Base-by-base conservation (phyloP, 1,140 invertebrate species). In the Papilio xuthus region DNA sequence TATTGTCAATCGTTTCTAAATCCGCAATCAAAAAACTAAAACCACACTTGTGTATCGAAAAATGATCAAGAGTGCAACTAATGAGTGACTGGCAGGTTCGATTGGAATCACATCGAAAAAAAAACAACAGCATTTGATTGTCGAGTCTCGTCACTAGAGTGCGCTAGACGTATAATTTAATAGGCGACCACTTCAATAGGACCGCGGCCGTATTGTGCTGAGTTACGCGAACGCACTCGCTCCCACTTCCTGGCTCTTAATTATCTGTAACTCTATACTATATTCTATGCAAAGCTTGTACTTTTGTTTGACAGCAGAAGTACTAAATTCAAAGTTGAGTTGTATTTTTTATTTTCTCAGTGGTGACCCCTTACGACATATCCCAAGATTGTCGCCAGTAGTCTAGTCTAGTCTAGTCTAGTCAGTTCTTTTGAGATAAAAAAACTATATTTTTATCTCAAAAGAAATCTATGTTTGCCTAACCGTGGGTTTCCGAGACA, bases 221-320 rank as follows among this genome's bases (percentile, higher is more conserved):
- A 77, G 79, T 60, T 53, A 42, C 74, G 74, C 74, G 74, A 76
- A 76, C 74, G 74, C 56, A 76, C 37, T 76, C 71, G 60, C 67
- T 77, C 41, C 70, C 71, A 73, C 79, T 82, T 82, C 81, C 81
- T 80, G n/a, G 76, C 75, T 69, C 63, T 77, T 81, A 81, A 83
- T 83, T 83, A 80, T 83, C 79, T 83, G 82, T 83, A 73, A 82
- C 78, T 81, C 78, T 83, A 81, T 79, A 80, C 80, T 70, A 53
- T 69, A 77, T 80, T 79, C 63, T 63, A 44, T 41, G 32, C 44
- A 12, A 53, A 20, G 32, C 50, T 44, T 71, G 18, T 75, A 60
- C 15, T 63, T 60, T 77, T 77, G 56, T 73, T 47, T 26, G 20
- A 72, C 32, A 73, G 71, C 76, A 56, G 53, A 56, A 37, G 53